These are phyloP conservation scores for Lophochroa leadbeateri DNA, from an alignment of 2,113 vertebrate genomes.

Conservation along the genomic window DNA sequence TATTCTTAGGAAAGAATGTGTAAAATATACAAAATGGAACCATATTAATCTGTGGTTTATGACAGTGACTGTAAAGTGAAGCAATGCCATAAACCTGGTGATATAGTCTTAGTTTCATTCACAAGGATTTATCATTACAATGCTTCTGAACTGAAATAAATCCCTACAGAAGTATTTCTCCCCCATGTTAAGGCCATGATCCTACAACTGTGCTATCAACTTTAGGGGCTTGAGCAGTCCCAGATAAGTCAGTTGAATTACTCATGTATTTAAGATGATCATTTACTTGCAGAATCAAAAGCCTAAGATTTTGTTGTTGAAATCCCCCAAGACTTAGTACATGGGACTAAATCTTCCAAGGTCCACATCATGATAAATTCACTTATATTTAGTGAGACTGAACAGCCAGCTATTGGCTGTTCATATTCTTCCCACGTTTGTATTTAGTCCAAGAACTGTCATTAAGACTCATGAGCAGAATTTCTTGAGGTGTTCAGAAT, in stretches of 20 bases:
- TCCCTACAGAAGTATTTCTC: neutral
- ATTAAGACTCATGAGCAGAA: neutral
- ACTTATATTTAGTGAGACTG: neutral
- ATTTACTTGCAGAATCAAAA: neutral
- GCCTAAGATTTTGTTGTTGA: neutral
- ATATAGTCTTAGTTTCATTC: slow-evolving; percentile 34
- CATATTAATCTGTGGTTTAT: slow-evolving; percentile 55
- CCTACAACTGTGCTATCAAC: neutral
- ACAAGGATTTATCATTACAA: neutral
- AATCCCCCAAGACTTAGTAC: neutral
- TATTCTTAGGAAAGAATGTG: slow-evolving; percentile 49
- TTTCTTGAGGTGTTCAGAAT: neutral
- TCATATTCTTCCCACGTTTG: neutral
- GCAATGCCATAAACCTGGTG: slow-evolving; percentile 57
- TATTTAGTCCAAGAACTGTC: neutral
- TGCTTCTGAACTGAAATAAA: neutral
- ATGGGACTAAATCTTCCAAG: neutral
- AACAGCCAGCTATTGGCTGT: neutral
- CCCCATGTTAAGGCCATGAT: neutral
- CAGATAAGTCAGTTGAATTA: neutral
- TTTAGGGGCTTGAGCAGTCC: neutral
- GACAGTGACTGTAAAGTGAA: slow-evolving; percentile 43
- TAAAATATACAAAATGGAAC: slow-evolving; percentile 59
- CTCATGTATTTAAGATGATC: neutral
- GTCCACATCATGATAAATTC: neutral